These are phyloP conservation scores for Drosophila cardini DNA, from an alignment of 1,140 invertebrate species.

Conservation along the genomic window DNA sequence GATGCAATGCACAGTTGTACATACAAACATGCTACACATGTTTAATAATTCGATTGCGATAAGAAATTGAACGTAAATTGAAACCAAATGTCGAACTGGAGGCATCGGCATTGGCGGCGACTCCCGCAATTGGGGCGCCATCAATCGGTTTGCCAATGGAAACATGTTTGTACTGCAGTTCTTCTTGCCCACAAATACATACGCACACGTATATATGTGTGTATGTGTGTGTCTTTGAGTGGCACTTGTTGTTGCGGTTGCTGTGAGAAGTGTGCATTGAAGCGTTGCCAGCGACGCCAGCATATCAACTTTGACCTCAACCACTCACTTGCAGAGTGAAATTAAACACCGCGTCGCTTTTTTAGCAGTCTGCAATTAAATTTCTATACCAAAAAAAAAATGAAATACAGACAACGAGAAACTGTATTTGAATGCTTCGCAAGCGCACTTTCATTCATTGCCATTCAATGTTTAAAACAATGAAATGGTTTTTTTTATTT, in stretches of 20 bases:
- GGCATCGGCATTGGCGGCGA: conserved; percentile 39
- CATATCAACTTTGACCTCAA: conserved; percentile 69
- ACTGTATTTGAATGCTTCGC: conserved; percentile 33
- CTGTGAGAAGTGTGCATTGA: conserved; percentile 58
- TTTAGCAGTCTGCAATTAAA: conserved; percentile 75
- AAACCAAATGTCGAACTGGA: conserved; percentile 66
- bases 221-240: conserved; percentile 8
- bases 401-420: conserved; percentile 23
- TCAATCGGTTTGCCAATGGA: conserved; percentile 40
- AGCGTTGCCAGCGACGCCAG: conserved; percentile 46
- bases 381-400: conserved; percentile 53
- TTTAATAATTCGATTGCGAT: conserved; percentile 69
- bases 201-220: background rate
- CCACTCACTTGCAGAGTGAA: conserved; percentile 44
- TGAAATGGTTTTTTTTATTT: conserved; percentile 62
- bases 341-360: conserved; percentile 49
- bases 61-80: conserved; percentile 79
- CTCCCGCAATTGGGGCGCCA: conserved; percentile 67
- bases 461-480: conserved; percentile 76
- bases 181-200: conserved; percentile 14
- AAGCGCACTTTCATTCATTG: conserved; percentile 74
- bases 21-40: conserved; percentile 11
- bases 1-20: conserved; percentile 57
- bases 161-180: conserved; percentile 61
- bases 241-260: conserved; percentile 48